Conservation (phyloP, 2,888 invertebrate species). For the Agriotes lineatus region DNA sequence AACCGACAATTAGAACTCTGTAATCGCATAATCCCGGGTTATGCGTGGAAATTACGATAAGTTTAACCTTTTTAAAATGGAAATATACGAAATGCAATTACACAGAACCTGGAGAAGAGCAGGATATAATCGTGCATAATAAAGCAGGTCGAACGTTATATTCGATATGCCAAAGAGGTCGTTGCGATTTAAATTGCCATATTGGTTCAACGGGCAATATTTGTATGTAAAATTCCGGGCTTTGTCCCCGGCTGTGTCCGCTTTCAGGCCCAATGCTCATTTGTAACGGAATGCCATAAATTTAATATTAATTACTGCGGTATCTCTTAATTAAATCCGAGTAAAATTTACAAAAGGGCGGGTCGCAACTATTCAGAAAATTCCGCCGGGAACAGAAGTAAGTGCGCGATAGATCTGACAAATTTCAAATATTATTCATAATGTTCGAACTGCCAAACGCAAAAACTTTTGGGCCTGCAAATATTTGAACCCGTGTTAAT, state of each 20-base stretch:
- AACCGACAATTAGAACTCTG: no score
- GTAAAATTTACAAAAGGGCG: no score
- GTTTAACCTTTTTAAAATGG: constrained; percentile 2
- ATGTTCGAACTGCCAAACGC: neutral
- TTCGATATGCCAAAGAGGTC: neutral
- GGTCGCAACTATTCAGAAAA: no score
- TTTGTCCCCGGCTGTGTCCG: no score
- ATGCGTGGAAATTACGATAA: neutral
- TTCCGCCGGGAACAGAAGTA: no score
- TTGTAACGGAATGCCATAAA: no score
- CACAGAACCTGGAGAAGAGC: neutral
- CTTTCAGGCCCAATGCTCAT: no score
- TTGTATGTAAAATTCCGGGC: no score
- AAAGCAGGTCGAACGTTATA: neutral
- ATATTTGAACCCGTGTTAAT: constrained; percentile 7
- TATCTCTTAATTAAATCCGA: no score
- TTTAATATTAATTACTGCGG: no score
- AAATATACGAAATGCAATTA: neutral
- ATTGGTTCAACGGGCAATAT: no score
- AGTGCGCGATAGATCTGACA: neutral
- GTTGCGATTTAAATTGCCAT: neutral
- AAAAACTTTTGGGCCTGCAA: neutral
- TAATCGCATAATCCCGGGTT: neutral
- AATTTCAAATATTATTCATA: neutral
- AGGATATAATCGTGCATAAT: neutral